These are phyloP conservation scores for Xyrauchen texanus DNA, from an alignment of 2,113 vertebrate genomes.

Conservation along the genomic window DNA sequence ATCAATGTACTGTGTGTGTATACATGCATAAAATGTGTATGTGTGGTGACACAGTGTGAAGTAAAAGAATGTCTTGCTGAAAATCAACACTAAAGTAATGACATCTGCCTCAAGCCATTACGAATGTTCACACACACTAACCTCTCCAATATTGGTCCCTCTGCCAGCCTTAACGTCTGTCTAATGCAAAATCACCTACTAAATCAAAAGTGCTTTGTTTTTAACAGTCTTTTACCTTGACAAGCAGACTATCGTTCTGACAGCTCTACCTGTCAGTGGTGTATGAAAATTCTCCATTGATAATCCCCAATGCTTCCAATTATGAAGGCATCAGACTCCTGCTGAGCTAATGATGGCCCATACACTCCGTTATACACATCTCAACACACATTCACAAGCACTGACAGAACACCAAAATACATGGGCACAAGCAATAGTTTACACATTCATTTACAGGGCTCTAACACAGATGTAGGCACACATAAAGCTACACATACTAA, in stretches of 20 bases:
- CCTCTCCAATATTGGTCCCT: conserved; percentile 27
- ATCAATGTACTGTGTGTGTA: background rate
- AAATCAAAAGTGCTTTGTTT: conserved; percentile 47
- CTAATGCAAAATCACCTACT: conserved; percentile 38
- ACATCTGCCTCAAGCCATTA: conserved; percentile 42
- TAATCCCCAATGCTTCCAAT: conserved; percentile 55
- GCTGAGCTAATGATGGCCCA: conserved; percentile 44
- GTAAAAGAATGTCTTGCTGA: conserved; percentile 4
- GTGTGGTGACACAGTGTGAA: conserved; percentile 32
- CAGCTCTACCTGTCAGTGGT: conserved; percentile 49
- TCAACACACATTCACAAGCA: conserved; percentile 27
- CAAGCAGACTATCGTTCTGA: conserved; percentile 46
- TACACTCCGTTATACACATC: conserved; percentile 30
- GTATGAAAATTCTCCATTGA: conserved; percentile 49
- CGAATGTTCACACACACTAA: conserved; percentile 19
- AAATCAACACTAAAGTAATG: conserved; percentile 35
- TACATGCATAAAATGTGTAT: background rate
- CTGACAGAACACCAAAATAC: no score
- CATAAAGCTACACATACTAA: conserved; percentile 28
- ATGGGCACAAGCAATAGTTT: no score
- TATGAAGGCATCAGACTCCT: conserved; percentile 53
- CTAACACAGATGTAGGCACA: no score
- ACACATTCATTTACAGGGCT: no score
- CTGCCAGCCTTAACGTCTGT: conserved; percentile 26
- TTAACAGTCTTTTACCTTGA: conserved; percentile 49